Base-by-base conservation (phyloP, 2,888 invertebrate species). In the Sphaerophoria rueppellii region DNA sequence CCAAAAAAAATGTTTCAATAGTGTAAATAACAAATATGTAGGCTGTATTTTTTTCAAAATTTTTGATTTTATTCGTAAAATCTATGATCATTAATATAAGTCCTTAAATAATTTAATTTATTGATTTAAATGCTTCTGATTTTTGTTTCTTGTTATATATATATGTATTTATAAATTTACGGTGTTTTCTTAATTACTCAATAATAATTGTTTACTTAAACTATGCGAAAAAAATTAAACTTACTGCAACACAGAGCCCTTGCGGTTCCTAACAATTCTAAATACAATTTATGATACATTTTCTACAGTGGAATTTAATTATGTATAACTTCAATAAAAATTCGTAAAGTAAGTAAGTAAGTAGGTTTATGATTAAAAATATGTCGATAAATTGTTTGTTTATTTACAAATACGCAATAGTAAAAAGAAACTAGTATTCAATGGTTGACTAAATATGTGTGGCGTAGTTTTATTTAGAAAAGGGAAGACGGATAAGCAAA, bases 221-320 rank as follows among this genome's bases (percentile, higher is more conserved):
- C 11, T 55, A 73, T 81, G 32, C 76, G 73, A 77, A 61, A 24
- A 57, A 54, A 67, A 54, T 57, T 78, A 61, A 52, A 46, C 72
- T 78, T 78, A 78, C 65, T 82, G 60, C 67, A 79, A 76, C 73
- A 85, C 61, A 83, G 71, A 83, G 60, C 79, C 70, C 72, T 72
- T 76, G 74, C 75, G 83, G 72, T 83, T 80, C 75, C 71, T 83
- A 83, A 83, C 83, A 83, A 80, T 76, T 60, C 71, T 71, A 72
- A 80, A 85, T 85, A 77, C 65, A 85, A 65, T 85, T 72, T 85
- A 81, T 85, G 37, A 70, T 85, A 85, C 85, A 85, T 77, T 85
- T 85, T 85, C 81, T 81, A 85, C 81, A 85, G 60, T 65, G 43
- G 76, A 60, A 55, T 75, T 80, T 67, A 37, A 65, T 65, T 61